Conservation (phyloP, 2,113 vertebrate species). For the Cygnus buccinator region DNA sequence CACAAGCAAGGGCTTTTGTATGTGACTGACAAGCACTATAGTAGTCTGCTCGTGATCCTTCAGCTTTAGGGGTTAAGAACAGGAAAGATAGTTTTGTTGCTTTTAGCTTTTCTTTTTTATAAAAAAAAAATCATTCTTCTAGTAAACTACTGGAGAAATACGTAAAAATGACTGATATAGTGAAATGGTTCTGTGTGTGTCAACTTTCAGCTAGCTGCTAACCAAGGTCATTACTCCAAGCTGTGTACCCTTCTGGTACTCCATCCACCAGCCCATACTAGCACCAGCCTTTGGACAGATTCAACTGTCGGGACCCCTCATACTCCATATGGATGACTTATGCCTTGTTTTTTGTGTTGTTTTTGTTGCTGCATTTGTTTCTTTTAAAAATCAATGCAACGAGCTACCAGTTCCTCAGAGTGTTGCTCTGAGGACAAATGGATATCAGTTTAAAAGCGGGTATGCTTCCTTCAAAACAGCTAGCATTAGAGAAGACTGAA, state of each 20-base stretch:
- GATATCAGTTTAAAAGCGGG: neutral
- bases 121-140: neutral
- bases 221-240: neutral
- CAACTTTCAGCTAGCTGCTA: neutral
- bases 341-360: neutral
- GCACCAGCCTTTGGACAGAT: neutral
- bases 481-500: neutral
- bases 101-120: neutral
- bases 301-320: neutral
- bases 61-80: neutral
- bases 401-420: neutral
- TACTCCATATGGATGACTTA: accelerated
- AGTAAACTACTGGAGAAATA: neutral
- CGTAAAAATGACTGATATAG: neutral
- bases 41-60: neutral
- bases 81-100: neutral
- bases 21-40: neutral
- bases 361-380: neutral
- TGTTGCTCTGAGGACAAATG: neutral
- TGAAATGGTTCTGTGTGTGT: neutral
- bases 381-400: neutral
- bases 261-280: neutral
- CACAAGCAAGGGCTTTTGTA: neutral
- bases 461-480: neutral
- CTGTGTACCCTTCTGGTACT: too few species aligned